Evolutionary conservation across 2,113 vertebrate genomes (phyloP), one percentile per base, ranked within the genome.

Genomic region (Aleadryas rufinucha): DNA sequence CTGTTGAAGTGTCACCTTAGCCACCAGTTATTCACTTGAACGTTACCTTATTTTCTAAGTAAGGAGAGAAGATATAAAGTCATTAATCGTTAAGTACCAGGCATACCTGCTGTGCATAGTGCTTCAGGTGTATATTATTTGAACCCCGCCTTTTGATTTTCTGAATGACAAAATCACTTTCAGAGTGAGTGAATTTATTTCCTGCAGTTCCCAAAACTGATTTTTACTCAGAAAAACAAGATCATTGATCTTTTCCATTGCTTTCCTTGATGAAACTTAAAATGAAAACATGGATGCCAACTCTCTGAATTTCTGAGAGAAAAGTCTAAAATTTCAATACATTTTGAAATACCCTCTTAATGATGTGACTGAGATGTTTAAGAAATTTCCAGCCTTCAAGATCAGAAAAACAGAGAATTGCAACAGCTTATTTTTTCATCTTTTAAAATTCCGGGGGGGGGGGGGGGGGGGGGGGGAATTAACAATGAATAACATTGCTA

Each of bases 81-180:
- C 70, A 93, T 93, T 64, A 95, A 78, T 92, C 35, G 96, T 79
- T 96, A 94, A 57, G 42, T 82, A 52, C 91, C 84, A 95, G 30
- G 42, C 45, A 93, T 83, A 77, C 23, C 11, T 63, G 63, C 10
- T 77, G 39, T 70, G 26, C 44, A 76, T 61, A 89, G 16, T 84
- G 30, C 47, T 95, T 47, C 45, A 89, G 65, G 45, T 70, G 31
- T 76, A 81, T 72, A 57, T 78, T 90, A 95, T 93, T 89, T 95
- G 80, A 95, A 90, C 21, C 1, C 28, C 4, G 1, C 23, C 81
- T 96, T 97, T 96, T 97, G 74, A 86, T 96, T 93, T 95, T 95
- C 72, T 96, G 93, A 93, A 59, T 93, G 86, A 88, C 87, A 96
- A 53, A 66, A 91, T 92, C 64, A 68, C 19, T 93, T 97, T 94